Base-by-base conservation (phyloP, 2,797 vertebrate genomes). In the Tolypeutes matacus region DNA sequence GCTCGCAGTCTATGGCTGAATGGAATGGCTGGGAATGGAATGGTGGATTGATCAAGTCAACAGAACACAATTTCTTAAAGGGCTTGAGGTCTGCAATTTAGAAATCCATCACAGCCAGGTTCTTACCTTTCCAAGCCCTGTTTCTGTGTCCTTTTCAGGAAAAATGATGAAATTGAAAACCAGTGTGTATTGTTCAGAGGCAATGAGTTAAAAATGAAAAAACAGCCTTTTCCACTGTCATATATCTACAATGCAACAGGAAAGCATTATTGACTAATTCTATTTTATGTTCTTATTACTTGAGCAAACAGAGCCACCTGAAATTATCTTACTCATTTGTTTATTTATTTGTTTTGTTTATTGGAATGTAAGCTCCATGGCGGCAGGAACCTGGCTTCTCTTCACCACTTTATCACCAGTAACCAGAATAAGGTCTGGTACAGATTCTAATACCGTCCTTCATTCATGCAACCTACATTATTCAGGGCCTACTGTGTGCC, bases 301-400 rank as follows among this genome's bases (percentile, higher is more conserved):
- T 76, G 75, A 80, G 58, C 2, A 83, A 82, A 75, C 1, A 70
- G 51, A 14, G 65, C 1, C 18, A 82, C 78, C 46, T 92, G 82
- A 15, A 65, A 84, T 75, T 88, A 91, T 56, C 7, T 65, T 42
- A 46, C 46, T 5, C 46, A 62, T 53, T 42, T 67, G 13, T 39
- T 89, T 62, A 11, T 70, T 80, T 86, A 67, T 73, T 93, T 77
- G 29, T 81, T 53, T 94, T 46, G 10, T 92, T 81, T 85, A 34
- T 17, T 83, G 72, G 36, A 21, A 82, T 34, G n/a, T 56, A 73
- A 75, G 13, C 67, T 93, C 21, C 2, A 4, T 0, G 29, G 75
- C 31, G 73, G 34, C 27, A 78, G 17, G 36, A 80, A 36, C 3
- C 20, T 51, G 65, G 2, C 62, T 6, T 96, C 13, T 86, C 17